phyloP scores from a whole-genome alignment of 1,140 invertebrate species.

The Colletes latitarsis region DNA sequence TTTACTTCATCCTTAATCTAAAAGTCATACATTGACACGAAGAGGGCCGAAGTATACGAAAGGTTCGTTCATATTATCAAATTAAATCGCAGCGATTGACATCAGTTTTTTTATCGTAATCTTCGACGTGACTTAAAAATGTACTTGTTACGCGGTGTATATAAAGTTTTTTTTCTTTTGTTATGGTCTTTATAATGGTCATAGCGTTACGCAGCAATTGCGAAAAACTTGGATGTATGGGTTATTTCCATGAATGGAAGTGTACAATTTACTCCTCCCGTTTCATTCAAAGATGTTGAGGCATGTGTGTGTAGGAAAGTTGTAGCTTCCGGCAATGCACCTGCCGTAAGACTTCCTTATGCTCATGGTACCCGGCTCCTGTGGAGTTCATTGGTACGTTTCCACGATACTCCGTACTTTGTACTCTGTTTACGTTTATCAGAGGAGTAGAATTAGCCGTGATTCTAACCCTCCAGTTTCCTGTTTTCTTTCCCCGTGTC shows the following conservation, averaged over 20 bases:
- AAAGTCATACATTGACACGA: not conserved
- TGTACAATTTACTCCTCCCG: not conserved
- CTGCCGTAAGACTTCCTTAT: slow-evolving; percentile 37
- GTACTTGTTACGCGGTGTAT: too few relatives aligned
- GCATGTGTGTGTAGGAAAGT: not conserved
- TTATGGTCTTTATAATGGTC: too few relatives aligned
- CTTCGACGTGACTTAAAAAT: not conserved
- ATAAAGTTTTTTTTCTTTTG: not conserved
- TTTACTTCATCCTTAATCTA: not conserved
- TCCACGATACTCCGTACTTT: slow-evolving; percentile 68
- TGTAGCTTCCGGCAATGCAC: not conserved
- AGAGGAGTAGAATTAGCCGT: too few relatives aligned
- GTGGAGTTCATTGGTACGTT: slow-evolving; percentile 77
- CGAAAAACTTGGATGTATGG: not conserved
- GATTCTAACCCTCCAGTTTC: too few relatives aligned
- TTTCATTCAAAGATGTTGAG: not conserved
- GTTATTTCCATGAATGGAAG: not conserved
- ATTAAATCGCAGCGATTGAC: not conserved
- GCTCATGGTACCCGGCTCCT: slow-evolving; percentile 71
- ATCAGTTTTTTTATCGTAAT: not conserved
- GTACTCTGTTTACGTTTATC: too few relatives aligned
- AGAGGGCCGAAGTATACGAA: too few relatives aligned
- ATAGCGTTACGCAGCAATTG: too few relatives aligned
- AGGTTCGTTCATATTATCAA: not conserved
- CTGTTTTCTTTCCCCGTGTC: too few relatives aligned